Base-by-base conservation (phyloP, 2,888 invertebrate species). In the Labia minor region DNA sequence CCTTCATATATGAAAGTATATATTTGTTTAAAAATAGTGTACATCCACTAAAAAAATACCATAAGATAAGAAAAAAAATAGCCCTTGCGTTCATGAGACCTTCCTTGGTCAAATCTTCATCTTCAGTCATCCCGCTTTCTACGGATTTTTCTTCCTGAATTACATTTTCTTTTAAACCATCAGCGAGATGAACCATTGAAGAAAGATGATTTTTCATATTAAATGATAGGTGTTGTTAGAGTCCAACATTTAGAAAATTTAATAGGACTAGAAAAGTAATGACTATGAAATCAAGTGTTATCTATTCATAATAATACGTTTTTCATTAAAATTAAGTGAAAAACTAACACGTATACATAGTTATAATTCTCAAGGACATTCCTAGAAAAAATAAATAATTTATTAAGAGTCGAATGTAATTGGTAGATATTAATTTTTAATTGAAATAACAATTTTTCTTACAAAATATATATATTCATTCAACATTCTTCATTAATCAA, bases 21-120 rank as follows among this genome's bases (percentile, higher is more conserved):
- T 88, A 88, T 75, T 89, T 90, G 77, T 90, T 89, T 68, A 88
- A 79, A 76, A 90, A 89, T 65, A 90, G 78, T 1, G 89, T 89
- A 74, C 86, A 87, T 8, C 86, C 87, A 75, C 88, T 88, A 76
- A 90, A 89, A 74, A 89, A 81, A 74, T 89, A 89, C 89, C 89
- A 89, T 69, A 88, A 76, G 65, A 84, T 75, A 61, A 86, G 76
- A 75, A 86, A 86, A 70, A 83, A 75, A 62, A 85, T 75, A 21
- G 86, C 86, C 73, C 85, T 77, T 37, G 83, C 76, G 74, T 83
- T 84, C 62, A 80, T 78, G 66, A 86, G 76, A 20, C 86, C 86
- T 68, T 83, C 73, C 70, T 77, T 78, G 8, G 63, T 61, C 49
- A 49, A 49, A n/a, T 49, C 49, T 49, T 49, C 49, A 49, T 49